phyloP scores from a whole-genome alignment of 2,797 vertebrate genomes.

The Hirundo rustica region DNA sequence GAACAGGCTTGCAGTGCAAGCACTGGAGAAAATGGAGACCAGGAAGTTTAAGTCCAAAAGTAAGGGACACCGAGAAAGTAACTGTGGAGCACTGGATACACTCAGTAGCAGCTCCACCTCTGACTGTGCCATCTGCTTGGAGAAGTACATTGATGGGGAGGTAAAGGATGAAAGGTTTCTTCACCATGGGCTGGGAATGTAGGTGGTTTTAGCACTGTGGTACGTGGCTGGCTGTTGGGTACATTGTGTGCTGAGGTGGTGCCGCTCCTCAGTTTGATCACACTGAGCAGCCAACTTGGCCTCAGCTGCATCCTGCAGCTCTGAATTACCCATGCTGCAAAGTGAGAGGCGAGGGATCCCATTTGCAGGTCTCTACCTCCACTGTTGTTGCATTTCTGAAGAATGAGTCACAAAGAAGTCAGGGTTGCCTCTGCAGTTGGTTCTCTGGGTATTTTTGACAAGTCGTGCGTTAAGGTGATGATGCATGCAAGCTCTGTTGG shows the following conservation, averaged over 20 bases:
- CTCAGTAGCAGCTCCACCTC: constrained; percentile 96
- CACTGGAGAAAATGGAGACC: constrained; percentile 98
- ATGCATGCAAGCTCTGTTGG: background rate
- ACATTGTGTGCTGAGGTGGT: background rate
- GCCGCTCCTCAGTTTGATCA: background rate
- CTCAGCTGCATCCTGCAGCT: background rate
- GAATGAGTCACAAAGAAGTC: background rate
- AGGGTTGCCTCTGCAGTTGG: background rate
- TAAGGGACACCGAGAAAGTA: constrained; percentile 88
- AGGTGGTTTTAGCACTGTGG: background rate
- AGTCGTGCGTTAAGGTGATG: background rate
- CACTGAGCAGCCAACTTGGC: background rate
- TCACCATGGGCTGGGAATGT: background rate
- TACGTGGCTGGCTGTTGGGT: background rate
- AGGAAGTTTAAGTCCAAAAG: constrained; percentile 96
- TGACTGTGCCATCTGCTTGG: constrained; percentile 97
- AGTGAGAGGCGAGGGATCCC: background rate
- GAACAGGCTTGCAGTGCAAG: constrained; percentile 97
- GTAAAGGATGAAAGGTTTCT: constrained; percentile 71
- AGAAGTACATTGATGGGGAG: constrained; percentile 98
- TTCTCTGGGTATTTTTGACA: background rate
- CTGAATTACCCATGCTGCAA: background rate
- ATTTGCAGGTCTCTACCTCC: background rate
- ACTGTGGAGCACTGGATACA: constrained; percentile 87
- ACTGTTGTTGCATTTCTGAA: background rate